Evolutionary conservation across 37 sponge, comb jelly and placozoan genomes (phyloP).

Genomic region (Lycopodina hypogea): DNA sequence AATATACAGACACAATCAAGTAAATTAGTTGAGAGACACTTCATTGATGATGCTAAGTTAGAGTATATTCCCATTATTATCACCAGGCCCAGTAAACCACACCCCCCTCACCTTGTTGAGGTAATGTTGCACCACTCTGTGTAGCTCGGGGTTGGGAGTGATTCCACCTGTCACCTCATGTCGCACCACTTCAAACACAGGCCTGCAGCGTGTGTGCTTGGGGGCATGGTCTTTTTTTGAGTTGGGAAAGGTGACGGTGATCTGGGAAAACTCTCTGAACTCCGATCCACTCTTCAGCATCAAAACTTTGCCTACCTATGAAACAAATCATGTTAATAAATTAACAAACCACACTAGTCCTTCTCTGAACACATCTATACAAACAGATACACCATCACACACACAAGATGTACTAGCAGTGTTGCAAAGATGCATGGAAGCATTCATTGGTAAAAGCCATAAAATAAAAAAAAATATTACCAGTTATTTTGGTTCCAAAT

Average conservation of each 20-base stretch:
- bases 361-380: too few relatives aligned
- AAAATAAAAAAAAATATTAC: too few relatives aligned
- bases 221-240: background rate
- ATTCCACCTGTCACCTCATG: conserved; percentile 46
- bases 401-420: too few relatives aligned
- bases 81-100: background rate
- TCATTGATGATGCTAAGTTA: too few relatives aligned
- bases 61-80: background rate
- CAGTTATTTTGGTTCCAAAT: too few relatives aligned
- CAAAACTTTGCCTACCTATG: conserved; percentile 34
- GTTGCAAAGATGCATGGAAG: too few relatives aligned
- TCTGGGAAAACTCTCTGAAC: conserved; percentile 70
- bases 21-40: too few relatives aligned
- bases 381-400: too few relatives aligned
- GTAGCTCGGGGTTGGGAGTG: conserved; percentile 40
- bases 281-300: conserved; percentile 85
- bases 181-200: conserved; percentile 15
- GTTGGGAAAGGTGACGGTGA: conserved; percentile 40
- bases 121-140: conserved; percentile 43
- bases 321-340: background rate
- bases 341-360: too few relatives aligned
- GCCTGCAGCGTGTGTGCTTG: too few relatives aligned
- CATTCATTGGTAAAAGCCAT: too few relatives aligned
- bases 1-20: too few relatives aligned
- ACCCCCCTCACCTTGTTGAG: background rate